Conservation (phyloP, 2,797 vertebrate species). For the Ara ararauna region DNA sequence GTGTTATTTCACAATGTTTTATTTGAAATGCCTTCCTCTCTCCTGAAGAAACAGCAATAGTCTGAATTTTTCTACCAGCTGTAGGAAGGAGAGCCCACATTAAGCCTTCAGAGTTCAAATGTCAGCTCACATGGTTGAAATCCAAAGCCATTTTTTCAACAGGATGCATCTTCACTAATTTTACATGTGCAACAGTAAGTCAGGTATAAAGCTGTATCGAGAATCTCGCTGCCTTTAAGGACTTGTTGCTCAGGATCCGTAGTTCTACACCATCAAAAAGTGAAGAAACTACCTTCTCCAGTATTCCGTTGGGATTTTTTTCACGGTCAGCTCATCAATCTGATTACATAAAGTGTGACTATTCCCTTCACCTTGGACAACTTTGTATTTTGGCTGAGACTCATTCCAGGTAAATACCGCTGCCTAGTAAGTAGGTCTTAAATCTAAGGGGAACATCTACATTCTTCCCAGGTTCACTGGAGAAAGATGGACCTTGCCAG, state of each 20-base stretch:
- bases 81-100: neutral
- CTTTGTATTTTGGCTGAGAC: neutral
- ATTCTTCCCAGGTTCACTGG: neutral
- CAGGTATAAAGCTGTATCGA: neutral
- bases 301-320: neutral
- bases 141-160: neutral
- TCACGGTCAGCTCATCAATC: neutral
- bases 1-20: neutral
- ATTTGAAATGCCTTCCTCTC: neutral
- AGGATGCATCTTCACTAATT: neutral
- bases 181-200: neutral
- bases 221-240: neutral
- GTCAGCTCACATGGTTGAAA: slow-evolving; percentile 7
- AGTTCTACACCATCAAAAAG: neutral
- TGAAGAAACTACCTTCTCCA: neutral
- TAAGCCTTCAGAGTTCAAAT: neutral
- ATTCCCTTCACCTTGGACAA: neutral
- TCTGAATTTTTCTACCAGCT: neutral
- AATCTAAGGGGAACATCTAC: neutral
- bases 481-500: neutral
- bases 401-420: neutral
- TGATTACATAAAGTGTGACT: neutral
- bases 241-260: neutral
- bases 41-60: neutral
- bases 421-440: neutral